phyloP scores from a whole-genome alignment of 2,888 invertebrate genomes.

The Drosophila demipolita region DNA sequence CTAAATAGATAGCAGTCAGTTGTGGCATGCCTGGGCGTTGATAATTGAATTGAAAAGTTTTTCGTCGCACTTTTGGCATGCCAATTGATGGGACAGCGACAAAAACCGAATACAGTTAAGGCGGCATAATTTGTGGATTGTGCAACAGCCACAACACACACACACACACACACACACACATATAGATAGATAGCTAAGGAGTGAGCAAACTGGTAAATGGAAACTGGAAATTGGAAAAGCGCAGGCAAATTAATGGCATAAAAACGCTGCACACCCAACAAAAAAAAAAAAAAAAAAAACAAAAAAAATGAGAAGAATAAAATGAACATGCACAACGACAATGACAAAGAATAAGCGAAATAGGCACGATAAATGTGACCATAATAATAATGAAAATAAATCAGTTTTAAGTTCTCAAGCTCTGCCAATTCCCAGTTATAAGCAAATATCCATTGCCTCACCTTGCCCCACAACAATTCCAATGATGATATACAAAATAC shows the following conservation, averaged over 20 bases:
- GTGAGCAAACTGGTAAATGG: slow-evolving; percentile 38
- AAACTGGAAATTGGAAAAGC: slow-evolving; percentile 49
- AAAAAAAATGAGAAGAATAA: slow-evolving; percentile 16
- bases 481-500: not conserved
- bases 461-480: not conserved
- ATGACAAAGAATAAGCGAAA: not conserved
- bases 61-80: slow-evolving; percentile 63
- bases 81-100: slow-evolving; percentile 52
- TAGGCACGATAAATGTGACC: slow-evolving; percentile 10
- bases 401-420: slow-evolving; percentile 60
- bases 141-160: slow-evolving; percentile 35
- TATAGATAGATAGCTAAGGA: not conserved
- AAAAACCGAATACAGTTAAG: slow-evolving; percentile 34
- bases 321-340: not conserved
- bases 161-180: not conserved
- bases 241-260: slow-evolving; percentile 52
- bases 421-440: not conserved
- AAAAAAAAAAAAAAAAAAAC: slow-evolving; percentile 9
- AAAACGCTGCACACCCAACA: slow-evolving; percentile 24
- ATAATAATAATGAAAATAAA: slow-evolving; percentile 65
- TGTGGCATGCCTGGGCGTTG: slow-evolving; percentile 64
- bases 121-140: slow-evolving; percentile 63
- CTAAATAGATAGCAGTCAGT: slow-evolving; percentile 11
- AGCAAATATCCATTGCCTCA: not conserved
- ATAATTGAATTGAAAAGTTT: slow-evolving; percentile 77